Evolutionary conservation across 1,140 invertebrate species (phyloP).

Genomic region (Cyrtorhinus lividipennis): DNA sequence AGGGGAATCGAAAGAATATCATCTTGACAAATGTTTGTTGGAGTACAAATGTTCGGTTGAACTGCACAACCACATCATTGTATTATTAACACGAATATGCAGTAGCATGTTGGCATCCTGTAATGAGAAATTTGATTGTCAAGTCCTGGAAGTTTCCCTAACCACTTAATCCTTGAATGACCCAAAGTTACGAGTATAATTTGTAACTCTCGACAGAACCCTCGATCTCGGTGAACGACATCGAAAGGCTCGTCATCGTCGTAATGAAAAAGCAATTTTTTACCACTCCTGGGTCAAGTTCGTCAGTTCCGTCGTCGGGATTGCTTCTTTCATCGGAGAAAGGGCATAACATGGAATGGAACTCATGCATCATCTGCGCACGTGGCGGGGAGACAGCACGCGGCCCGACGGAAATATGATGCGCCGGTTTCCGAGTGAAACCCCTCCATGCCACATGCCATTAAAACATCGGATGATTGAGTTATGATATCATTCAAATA

Average conservation of each 20-base stretch:
- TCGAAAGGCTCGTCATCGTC: too few relatives aligned
- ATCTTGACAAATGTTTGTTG: too few relatives aligned
- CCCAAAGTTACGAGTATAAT: background rate
- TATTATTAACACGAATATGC: too few relatives aligned
- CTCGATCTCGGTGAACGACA: too few relatives aligned
- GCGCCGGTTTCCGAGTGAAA: background rate
- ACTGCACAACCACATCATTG: too few relatives aligned
- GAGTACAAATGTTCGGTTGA: too few relatives aligned
- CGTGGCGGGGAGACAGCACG: background rate
- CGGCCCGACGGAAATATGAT: background rate
- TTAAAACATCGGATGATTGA: background rate
- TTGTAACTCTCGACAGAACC: background rate
- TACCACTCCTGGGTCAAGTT: background rate
- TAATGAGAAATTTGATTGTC: too few relatives aligned
- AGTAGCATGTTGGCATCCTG: too few relatives aligned
- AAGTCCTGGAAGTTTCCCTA: too few relatives aligned
- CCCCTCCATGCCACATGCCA: background rate
- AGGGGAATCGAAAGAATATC: too few relatives aligned
- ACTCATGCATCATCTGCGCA: background rate
- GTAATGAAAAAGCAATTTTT: background rate
- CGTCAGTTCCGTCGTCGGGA: background rate
- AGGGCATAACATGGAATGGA: background rate
- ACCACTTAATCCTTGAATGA: too few relatives aligned
- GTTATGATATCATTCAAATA: background rate
- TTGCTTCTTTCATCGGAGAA: too few relatives aligned